Evolutionary conservation across 1,140 invertebrate genomes (phyloP), one percentile per base, ranked within the genome.

Genomic region (Lordiphosa stackelbergi): DNA sequence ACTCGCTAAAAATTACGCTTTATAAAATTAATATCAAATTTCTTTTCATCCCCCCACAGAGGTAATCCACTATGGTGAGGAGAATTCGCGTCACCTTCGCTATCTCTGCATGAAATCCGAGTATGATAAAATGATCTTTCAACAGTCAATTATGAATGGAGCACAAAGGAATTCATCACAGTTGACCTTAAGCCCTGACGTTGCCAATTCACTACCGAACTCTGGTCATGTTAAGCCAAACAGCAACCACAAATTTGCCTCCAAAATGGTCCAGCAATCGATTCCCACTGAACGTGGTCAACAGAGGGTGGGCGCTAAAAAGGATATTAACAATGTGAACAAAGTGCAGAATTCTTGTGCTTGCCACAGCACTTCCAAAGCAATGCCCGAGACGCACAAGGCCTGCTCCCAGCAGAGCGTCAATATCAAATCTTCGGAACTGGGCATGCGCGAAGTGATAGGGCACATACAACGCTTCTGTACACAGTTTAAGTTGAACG

Each of bases 61-160:
- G 66, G 55, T 87, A 0, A 49, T 64, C 4, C 83, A 85, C 11
- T 87, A 85, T 19, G 85, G 85, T 0, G 85, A 87, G 46, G 85
- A 87, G 56, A 86, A 86, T 35, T 77, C 74, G 0, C 75, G 85
- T 1, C 85, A 87, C 40, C 87, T 87, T 41, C 78, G 85, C 2
- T 87, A 87, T 31, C 52, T 87, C 7, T 87, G 85, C 73, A 87
- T 87, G 85, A 87, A 87, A 35, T 85, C 85, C 2, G 85, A 87
- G 48, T 87, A 87, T 41, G 85, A 87, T 13, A 87, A 87, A 35
- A 87, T 81, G 77, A 77, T 77, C 34, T 87, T 85, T n/a, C 85
- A 87, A 13, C 85, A 87, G 3, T 51, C 68, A 0, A 42, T 75
- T 60, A 41, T 73, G 35, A n/a, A 48, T 31, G 31, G 6, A 19